Percentiles rank a stretch among this genome's conserved stretches.
phyloP scores from a whole-genome alignment of 2,888 invertebrate genomes.

The Boloria selene region DNA sequence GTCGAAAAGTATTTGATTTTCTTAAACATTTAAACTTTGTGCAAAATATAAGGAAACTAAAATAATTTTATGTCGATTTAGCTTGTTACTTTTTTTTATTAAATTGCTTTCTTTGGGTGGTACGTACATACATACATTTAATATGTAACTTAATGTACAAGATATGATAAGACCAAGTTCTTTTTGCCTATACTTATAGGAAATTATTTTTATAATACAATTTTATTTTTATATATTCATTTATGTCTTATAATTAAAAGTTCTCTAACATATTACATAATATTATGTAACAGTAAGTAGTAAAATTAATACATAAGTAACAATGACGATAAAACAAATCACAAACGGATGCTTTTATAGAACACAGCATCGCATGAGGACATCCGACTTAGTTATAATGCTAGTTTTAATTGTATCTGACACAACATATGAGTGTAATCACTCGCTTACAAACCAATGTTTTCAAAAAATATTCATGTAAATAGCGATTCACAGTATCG shows the following conservation, averaged over 20 bases:
- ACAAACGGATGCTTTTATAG: constrained; percentile 14
- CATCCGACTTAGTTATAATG: constrained; percentile 25
- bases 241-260: too few species aligned
- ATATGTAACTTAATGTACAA: constrained; percentile 1
- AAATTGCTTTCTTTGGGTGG: neutral
- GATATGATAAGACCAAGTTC: neutral
- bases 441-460: neutral
- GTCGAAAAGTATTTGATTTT: constrained; percentile 19
- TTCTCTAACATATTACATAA: too few species aligned
- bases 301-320: neutral
- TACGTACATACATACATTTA: neutral
- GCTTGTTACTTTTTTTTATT: neutral
- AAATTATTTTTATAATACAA: too few species aligned
- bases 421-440: constrained; percentile 15
- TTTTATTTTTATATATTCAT: too few species aligned
- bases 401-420: constrained; percentile 30
- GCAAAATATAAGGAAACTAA: neutral
- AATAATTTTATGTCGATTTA: neutral
- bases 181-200: neutral
- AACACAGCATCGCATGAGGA: constrained; percentile 20
- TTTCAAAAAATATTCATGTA: too few species aligned
- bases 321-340: neutral
- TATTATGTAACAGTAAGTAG: neutral
- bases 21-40: neutral
- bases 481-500: too few species aligned